Percentiles rank a stretch among this genome's conserved stretches.
Evolutionary conservation across 2,113 vertebrate species (phyloP).

Genomic region (Xenopus borealis): DNA sequence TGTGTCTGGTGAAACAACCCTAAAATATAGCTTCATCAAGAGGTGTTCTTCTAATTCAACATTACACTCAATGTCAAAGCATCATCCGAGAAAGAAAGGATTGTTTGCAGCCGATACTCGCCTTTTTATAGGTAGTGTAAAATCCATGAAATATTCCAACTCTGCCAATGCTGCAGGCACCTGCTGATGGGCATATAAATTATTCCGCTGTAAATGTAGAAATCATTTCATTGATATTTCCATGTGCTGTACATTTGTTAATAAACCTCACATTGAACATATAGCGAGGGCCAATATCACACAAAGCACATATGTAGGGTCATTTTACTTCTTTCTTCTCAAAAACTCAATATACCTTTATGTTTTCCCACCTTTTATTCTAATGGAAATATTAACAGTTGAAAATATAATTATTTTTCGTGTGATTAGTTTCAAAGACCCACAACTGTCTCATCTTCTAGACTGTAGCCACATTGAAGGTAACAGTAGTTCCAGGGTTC

Average conservation of each 20-base stretch:
- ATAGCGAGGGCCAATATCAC: too few relatives aligned
- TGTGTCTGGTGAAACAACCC: neutral
- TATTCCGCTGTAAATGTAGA: neutral
- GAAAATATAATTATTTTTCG: too few relatives aligned
- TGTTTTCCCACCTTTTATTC: too few relatives aligned
- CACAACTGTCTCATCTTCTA: too few relatives aligned
- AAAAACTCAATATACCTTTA: too few relatives aligned
- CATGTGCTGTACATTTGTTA: neutral
- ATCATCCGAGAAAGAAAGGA: neutral
- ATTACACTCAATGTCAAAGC: neutral
- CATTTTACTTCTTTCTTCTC: too few relatives aligned
- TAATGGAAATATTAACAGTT: too few relatives aligned
- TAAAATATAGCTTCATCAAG: conserved; percentile 3
- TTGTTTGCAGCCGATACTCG: neutral
- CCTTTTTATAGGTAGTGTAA: neutral
- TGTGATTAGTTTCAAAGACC: too few relatives aligned
- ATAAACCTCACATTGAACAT: neutral
- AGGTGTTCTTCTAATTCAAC: neutral
- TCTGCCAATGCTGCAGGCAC: neutral
- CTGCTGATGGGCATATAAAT: neutral
- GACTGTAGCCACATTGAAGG: too few relatives aligned
- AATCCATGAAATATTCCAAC: neutral
- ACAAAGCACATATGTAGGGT: too few relatives aligned
- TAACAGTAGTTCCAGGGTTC: too few relatives aligned
- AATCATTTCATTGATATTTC: neutral